phyloP scores from a whole-genome alignment of 2,797 vertebrate genomes.

The Erpetoichthys calabaricus region DNA sequence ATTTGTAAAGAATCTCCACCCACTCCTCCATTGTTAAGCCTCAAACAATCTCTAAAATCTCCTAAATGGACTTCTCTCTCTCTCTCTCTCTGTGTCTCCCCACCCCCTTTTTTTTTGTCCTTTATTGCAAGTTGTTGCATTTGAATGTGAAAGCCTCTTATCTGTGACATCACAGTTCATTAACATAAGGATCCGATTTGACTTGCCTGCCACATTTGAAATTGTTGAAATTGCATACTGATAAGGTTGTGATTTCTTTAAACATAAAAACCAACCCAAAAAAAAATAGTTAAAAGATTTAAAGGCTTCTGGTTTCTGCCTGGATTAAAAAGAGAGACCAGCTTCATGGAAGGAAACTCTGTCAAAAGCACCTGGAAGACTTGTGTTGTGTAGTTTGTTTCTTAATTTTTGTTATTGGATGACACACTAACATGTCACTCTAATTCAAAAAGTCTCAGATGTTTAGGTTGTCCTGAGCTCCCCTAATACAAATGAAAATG shows the following conservation, averaged over 20 bases:
- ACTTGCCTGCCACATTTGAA: constrained; percentile 16
- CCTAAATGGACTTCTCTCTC: constrained; percentile 14
- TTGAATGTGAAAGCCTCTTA: constrained; percentile 55
- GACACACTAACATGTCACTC: too few species aligned
- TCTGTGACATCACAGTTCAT: constrained; percentile 42
- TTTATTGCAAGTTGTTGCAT: constrained; percentile 22
- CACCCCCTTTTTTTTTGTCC: neutral
- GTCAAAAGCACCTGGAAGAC: constrained; percentile 5
- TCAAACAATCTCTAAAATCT: constrained; percentile 9
- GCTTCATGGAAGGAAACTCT: constrained; percentile 45
- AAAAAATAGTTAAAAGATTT: constrained; percentile 28
- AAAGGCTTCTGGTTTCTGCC: constrained; percentile 27
- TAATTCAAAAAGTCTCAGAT: too few species aligned
- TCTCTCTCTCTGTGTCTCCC: neutral
- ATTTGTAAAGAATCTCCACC: neutral
- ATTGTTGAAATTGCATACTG: constrained; percentile 24
- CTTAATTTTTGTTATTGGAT: too few species aligned
- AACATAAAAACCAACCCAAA: constrained; percentile 4
- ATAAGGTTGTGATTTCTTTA: constrained; percentile 14
- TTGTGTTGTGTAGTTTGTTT: too few species aligned
- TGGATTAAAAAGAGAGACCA: constrained; percentile 46
- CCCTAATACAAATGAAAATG: too few species aligned
- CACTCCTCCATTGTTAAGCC: constrained; percentile 1
- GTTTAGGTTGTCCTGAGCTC: too few species aligned
- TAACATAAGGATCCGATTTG: constrained; percentile 42